phyloP scores from a whole-genome alignment of 2,797 vertebrate species.

The Cheirogaleus major region DNA sequence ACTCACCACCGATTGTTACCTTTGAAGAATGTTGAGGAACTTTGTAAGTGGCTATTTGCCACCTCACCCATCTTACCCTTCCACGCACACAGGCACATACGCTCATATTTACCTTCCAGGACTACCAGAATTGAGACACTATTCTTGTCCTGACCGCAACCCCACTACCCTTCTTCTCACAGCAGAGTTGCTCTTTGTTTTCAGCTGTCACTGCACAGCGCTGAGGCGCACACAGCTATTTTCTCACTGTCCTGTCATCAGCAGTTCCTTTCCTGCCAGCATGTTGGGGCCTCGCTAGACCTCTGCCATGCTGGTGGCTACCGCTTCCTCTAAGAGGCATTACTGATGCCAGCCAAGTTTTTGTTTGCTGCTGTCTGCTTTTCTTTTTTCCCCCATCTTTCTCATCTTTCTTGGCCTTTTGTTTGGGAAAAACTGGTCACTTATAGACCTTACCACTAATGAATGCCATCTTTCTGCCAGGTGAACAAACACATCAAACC shows the following conservation, averaged over 20 bases:
- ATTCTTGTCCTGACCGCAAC: background rate
- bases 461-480: background rate
- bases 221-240: accelerated
- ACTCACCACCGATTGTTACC: background rate
- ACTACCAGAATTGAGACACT: background rate
- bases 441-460: background rate
- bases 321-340: background rate
- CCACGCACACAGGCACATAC: background rate
- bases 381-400: background rate
- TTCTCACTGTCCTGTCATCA: accelerated
- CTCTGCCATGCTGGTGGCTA: background rate
- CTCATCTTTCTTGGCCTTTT: background rate
- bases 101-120: background rate
- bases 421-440: background rate
- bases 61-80: background rate
- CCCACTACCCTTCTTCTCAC: background rate
- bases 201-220: accelerated
- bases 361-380: background rate
- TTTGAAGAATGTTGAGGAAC: background rate
- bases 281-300: background rate
- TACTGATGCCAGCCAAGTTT: background rate
- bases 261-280: background rate
- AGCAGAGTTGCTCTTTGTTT: background rate
- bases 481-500: background rate
- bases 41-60: background rate